Conservation (phyloP, 2,797 vertebrate species). For the Potorous gilbertii region DNA sequence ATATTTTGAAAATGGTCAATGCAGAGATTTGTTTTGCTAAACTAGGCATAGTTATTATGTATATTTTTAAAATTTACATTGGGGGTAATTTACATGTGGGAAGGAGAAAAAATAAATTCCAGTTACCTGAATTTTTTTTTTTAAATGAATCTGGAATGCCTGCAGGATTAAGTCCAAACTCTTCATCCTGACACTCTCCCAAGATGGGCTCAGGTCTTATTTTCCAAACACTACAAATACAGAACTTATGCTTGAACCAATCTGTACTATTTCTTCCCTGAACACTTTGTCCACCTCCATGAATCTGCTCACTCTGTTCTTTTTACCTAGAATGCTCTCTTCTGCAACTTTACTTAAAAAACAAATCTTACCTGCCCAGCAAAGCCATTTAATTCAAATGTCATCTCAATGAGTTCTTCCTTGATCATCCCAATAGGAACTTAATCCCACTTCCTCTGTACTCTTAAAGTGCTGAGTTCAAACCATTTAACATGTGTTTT, state of each 20-base stretch:
- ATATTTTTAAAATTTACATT: neutral
- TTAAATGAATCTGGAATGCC: neutral
- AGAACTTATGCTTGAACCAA: neutral
- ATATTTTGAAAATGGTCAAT: neutral
- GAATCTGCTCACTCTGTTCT: neutral
- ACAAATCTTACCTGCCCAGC: neutral
- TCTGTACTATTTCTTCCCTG: neutral
- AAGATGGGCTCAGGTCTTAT: neutral
- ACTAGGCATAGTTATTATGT: neutral
- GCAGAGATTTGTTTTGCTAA: neutral
- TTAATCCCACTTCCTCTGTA: too few relatives aligned
- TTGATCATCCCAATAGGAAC: neutral
- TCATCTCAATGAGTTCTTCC: neutral
- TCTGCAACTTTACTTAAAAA: neutral
- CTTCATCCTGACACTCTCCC: conserved; percentile 11
- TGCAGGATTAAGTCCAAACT: neutral
- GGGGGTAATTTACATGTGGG: neutral
- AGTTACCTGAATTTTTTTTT: neutral
- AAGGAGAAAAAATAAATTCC: neutral
- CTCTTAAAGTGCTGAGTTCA: neutral
- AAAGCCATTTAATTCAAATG: neutral
- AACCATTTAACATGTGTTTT: neutral
- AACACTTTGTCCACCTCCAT: neutral
- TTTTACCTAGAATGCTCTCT: neutral
- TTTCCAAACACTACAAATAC: neutral